Conservation (phyloP, 1,140 invertebrate species). For the Habropoda laboriosa region DNA sequence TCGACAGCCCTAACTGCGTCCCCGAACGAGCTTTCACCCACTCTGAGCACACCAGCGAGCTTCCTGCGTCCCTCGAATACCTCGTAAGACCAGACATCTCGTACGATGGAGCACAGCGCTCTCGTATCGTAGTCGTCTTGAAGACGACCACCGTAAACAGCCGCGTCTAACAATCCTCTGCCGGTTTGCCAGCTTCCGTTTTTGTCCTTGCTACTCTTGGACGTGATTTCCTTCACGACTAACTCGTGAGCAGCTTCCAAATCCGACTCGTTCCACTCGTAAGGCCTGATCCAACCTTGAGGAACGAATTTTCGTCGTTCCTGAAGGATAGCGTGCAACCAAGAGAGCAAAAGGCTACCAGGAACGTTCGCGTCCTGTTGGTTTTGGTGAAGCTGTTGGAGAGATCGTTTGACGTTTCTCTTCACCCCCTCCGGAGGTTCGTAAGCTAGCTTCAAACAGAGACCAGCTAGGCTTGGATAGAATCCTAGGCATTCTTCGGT, state of each 20-base stretch:
- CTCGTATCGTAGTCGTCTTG: slow-evolving; percentile 91
- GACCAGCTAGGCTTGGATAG: slow-evolving; percentile 86
- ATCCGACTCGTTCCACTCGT: slow-evolving; percentile 95
- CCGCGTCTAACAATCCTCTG: slow-evolving; percentile 90
- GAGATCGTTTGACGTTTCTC: slow-evolving; percentile 82
- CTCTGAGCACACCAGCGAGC: slow-evolving; percentile 82
- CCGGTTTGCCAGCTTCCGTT: slow-evolving; percentile 88
- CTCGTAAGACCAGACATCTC: slow-evolving; percentile 87
- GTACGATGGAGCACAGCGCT: slow-evolving; percentile 88
- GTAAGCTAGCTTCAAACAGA: slow-evolving; percentile 92
- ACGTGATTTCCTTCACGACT: slow-evolving; percentile 84
- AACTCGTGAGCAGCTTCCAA: slow-evolving; percentile 89
- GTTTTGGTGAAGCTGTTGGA: slow-evolving; percentile 75
- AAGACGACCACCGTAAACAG: slow-evolving; percentile 94
- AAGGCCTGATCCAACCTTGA: slow-evolving; percentile 82
- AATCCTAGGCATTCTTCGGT: slow-evolving; percentile 86
- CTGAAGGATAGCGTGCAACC: slow-evolving; percentile 93
- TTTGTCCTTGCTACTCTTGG: slow-evolving; percentile 56
- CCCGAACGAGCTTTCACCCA: slow-evolving; percentile 82
- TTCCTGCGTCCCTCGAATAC: slow-evolving; percentile 83
- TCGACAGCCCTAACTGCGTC: slow-evolving; percentile 86
- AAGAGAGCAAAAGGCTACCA: slow-evolving; percentile 88
- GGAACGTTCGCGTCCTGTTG: slow-evolving; percentile 73
- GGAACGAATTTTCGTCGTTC: slow-evolving; percentile 88
- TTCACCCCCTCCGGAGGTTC: slow-evolving; percentile 88